phyloP scores from a whole-genome alignment of 2,888 invertebrate species.

The Apoda limacodes region DNA sequence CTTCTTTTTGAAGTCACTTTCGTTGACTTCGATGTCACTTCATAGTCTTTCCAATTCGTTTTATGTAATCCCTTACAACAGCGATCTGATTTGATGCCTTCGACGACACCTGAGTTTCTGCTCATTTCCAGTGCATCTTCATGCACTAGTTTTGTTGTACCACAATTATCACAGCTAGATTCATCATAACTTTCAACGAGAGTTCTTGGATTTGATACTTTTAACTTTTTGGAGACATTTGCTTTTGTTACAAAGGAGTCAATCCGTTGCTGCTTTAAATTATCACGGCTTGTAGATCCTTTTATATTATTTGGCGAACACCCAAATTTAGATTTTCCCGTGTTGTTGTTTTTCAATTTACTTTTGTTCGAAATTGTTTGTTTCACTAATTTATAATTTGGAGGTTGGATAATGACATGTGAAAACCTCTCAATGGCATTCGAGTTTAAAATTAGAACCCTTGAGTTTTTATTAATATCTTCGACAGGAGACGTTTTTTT shows the following conservation, averaged over 20 bases:
- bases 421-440: conserved; percentile 54
- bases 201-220: conserved; percentile 20
- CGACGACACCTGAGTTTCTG: conserved; percentile 39
- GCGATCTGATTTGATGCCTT: conserved; percentile 35
- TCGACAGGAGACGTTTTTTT: conserved; percentile 32
- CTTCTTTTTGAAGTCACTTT: conserved; percentile 25
- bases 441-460: conserved; percentile 63
- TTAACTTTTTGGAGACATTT: conserved; percentile 26
- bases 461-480: conserved; percentile 36
- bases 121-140: conserved; percentile 45
- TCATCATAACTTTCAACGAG: conserved; percentile 18
- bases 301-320: conserved; percentile 33
- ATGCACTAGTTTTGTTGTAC: conserved; percentile 24
- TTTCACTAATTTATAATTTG: conserved; percentile 60
- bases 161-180: conserved; percentile 9
- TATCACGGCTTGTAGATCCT: conserved; percentile 20
- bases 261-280: conserved; percentile 42
- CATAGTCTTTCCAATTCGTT: conserved; percentile 28
- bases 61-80: conserved; percentile 25
- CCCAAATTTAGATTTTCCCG: conserved; percentile 23
- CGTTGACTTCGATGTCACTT: conserved; percentile 23
- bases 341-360: conserved; percentile 32
- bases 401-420: conserved; percentile 59
- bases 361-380: conserved; percentile 34
- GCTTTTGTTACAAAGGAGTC: conserved; percentile 34